A percentile compares a stretch with the other conserved stretches of the same genome.
Evolutionary conservation across 2,888 invertebrate species (phyloP).

Genomic region (Acanthacorydalis orientalis): DNA sequence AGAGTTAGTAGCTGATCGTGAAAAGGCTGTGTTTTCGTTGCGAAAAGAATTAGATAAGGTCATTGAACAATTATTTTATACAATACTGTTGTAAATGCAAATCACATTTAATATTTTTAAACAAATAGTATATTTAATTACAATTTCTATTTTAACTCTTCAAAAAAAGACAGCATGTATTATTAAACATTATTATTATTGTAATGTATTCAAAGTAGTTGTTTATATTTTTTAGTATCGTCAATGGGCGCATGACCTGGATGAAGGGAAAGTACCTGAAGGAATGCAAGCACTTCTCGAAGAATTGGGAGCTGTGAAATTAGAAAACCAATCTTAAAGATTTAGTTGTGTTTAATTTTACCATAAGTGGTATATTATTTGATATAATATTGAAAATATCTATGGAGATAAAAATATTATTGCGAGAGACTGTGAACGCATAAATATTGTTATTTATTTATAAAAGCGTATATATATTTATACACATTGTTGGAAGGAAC

Average conservation of each 20-base stretch:
- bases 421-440: too few species aligned
- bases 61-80: slow-evolving; percentile 13
- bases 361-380: too few species aligned
- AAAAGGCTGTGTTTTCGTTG: slow-evolving; percentile 76
- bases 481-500: too few species aligned
- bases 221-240: slow-evolving; percentile 46
- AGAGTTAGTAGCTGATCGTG: slow-evolving; percentile 83
- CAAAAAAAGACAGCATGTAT: too few species aligned
- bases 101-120: slow-evolving; percentile 51
- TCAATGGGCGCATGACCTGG: slow-evolving; percentile 64
- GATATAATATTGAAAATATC: too few species aligned
- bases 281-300: slow-evolving; percentile 60
- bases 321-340: slow-evolving; percentile 26
- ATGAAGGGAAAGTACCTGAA: slow-evolving; percentile 65
- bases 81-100: slow-evolving; percentile 7
- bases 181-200: not conserved
- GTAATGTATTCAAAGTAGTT: not conserved
- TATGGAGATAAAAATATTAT: too few species aligned
- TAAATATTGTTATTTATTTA: too few species aligned
- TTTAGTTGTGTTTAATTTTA: too few species aligned
- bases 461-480: too few species aligned
- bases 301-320: slow-evolving; percentile 53
- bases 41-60: slow-evolving; percentile 85
- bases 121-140: too few species aligned
- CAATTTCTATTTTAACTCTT: too few species aligned